Evolutionary conservation across 2,888 invertebrate genomes (phyloP).

Genomic region (Volucella inanis): DNA sequence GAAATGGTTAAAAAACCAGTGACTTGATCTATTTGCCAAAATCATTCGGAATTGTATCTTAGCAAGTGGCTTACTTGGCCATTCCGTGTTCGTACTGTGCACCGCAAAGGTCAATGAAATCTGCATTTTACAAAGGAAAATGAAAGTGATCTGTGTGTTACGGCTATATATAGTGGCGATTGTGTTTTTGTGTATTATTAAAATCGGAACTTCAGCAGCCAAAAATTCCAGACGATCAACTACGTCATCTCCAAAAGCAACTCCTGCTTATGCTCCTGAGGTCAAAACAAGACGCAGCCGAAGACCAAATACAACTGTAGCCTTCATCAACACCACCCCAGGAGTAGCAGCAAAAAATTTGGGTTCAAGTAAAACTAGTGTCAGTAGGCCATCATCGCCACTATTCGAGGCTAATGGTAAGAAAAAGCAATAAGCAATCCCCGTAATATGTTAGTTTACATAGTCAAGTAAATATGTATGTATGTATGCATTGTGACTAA

Average conservation of each 20-base stretch:
- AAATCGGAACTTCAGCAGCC: constrained; percentile 42
- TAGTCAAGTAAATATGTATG: not conserved
- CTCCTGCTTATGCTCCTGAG: not conserved
- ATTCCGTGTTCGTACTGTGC: constrained; percentile 37
- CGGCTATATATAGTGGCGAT: constrained; percentile 58
- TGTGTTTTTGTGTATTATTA: constrained; percentile 49
- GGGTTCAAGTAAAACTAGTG: constrained; percentile 51
- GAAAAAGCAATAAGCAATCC: constrained; percentile 12
- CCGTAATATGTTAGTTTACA: not conserved
- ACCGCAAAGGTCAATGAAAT: constrained; percentile 67
- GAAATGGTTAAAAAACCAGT: constrained; percentile 17
- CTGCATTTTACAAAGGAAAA: constrained; percentile 60
- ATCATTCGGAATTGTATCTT: constrained; percentile 9
- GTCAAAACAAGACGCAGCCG: constrained; percentile 28
- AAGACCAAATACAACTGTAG: constrained; percentile 16
- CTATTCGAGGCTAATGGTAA: constrained; percentile 40
- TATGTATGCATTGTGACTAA: not conserved
- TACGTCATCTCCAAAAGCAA: constrained; percentile 32
- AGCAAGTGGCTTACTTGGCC: constrained; percentile 25
- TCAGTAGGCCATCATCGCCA: constrained; percentile 48
- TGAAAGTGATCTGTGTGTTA: constrained; percentile 70
- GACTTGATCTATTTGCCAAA: constrained; percentile 55
- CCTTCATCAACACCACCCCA: constrained; percentile 9
- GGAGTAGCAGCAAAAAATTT: constrained; percentile 24
- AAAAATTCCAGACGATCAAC: constrained; percentile 42